Conservation (phyloP, 2,113 vertebrate species). For the Fulica atra region DNA sequence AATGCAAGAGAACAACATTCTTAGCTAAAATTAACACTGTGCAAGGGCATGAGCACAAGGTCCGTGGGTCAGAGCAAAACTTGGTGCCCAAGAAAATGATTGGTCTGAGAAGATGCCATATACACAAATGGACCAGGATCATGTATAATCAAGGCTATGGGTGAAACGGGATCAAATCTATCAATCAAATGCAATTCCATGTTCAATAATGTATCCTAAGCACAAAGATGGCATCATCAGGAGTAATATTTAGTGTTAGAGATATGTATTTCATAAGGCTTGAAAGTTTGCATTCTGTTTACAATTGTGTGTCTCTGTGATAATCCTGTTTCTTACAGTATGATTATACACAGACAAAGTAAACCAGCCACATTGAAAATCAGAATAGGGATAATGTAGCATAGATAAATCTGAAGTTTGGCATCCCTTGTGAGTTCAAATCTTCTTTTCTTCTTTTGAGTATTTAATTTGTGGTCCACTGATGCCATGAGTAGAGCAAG, state of each 20-base stretch:
- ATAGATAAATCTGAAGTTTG: neutral
- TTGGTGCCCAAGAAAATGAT: neutral
- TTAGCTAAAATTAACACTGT: neutral
- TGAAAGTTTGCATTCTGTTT: neutral
- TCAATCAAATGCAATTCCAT: neutral
- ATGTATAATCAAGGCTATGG: neutral
- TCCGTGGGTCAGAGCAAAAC: neutral
- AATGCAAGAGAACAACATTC: neutral
- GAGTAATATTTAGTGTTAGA: neutral
- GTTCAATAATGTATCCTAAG: neutral
- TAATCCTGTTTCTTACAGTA: neutral
- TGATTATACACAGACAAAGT: neutral
- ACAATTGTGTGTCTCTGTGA: fast-evolving
- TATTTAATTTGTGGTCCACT: neutral
- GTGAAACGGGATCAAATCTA: neutral
- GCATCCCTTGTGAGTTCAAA: neutral
- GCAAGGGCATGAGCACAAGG: neutral
- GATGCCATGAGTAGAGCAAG: neutral
- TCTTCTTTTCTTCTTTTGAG: neutral
- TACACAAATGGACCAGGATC: neutral
- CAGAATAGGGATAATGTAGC: neutral
- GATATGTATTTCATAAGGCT: neutral
- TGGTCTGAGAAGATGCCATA: neutral
- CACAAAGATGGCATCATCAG: neutral
- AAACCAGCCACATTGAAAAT: neutral